These are phyloP conservation scores for Sclerurus mexicanus DNA, from an alignment of 2,113 vertebrate genomes.

Conservation along the genomic window DNA sequence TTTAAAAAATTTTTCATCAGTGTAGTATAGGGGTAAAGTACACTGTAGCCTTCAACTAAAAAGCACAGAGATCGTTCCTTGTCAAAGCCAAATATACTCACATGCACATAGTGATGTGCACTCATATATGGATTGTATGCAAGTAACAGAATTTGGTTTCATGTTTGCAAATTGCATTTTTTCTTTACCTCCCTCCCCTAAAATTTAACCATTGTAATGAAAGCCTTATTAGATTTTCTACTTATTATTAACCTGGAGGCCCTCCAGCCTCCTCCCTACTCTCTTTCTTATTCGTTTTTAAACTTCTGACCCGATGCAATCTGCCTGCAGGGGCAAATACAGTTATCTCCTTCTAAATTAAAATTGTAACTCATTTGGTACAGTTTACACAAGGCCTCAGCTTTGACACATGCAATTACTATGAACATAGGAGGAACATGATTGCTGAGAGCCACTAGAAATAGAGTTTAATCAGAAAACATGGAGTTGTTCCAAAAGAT, in stretches of 20 bases:
- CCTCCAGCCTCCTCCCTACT: slow-evolving; percentile 65
- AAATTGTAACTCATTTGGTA: slow-evolving; percentile 77
- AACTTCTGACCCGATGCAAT: slow-evolving; percentile 82
- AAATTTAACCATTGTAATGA: slow-evolving; percentile 77
- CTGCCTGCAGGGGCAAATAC: slow-evolving; percentile 74
- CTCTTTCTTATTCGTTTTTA: slow-evolving; percentile 79
- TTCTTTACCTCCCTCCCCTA: slow-evolving; percentile 46
- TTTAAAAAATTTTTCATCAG: background rate
- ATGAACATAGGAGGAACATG: slow-evolving; percentile 76
- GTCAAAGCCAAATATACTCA: background rate
- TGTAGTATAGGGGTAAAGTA: background rate
- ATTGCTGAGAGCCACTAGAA: slow-evolving; percentile 80
- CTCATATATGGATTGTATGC: background rate
- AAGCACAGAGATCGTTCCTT: background rate
- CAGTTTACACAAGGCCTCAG: slow-evolving; percentile 78
- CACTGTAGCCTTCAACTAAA: background rate
- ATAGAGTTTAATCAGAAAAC: slow-evolving; percentile 83
- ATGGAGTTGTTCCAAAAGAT: slow-evolving; percentile 74
- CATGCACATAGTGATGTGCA: background rate
- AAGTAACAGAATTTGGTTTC: slow-evolving; percentile 77
- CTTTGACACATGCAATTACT: slow-evolving; percentile 89
- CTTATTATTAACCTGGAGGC: slow-evolving; percentile 78
- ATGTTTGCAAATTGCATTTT: slow-evolving; percentile 95
- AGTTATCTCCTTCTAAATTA: slow-evolving; percentile 82
- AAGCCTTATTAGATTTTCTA: slow-evolving; percentile 75